phyloP scores from a whole-genome alignment of 2,888 invertebrate species.

The Eupithecia inturbata region DNA sequence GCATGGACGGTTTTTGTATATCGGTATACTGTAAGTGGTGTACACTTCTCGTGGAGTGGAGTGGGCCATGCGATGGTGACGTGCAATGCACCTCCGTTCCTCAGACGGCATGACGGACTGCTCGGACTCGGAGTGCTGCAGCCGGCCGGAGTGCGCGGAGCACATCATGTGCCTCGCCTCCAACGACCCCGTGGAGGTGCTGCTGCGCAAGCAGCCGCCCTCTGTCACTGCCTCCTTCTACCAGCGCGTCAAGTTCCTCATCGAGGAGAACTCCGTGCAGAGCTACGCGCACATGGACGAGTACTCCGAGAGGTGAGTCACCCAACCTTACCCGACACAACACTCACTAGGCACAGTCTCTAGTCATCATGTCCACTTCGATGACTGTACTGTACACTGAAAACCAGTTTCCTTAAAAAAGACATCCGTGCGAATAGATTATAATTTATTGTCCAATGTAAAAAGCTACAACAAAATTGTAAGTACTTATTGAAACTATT shows the following conservation, averaged over 20 bases:
- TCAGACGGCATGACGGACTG: slow-evolving; percentile 99
- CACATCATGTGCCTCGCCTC: slow-evolving; percentile 98
- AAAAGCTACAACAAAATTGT: background rate
- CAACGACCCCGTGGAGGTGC: slow-evolving; percentile 98
- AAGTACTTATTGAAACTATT: background rate
- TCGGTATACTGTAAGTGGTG: no score
- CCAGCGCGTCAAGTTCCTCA: slow-evolving; percentile 98
- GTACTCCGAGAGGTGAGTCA: slow-evolving; percentile 98
- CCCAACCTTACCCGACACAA: background rate
- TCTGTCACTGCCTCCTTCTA: slow-evolving; percentile 98
- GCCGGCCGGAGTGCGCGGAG: slow-evolving; percentile 92
- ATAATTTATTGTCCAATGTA: background rate
- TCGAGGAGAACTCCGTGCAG: slow-evolving; percentile 99
- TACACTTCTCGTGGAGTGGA: no score
- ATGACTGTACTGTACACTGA: slow-evolving; percentile 58
- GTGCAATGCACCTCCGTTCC: slow-evolving; percentile 58
- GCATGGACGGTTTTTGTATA: no score
- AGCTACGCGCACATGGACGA: slow-evolving; percentile 98
- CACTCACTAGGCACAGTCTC: background rate
- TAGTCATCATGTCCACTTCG: background rate
- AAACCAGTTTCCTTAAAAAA: slow-evolving; percentile 74
- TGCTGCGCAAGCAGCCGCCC: slow-evolving; percentile 97
- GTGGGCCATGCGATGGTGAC: background rate
- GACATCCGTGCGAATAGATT: slow-evolving; percentile 55
- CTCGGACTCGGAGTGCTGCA: slow-evolving; percentile 99